These are phyloP conservation scores for Apostichopus leukothele DNA, from an alignment of 53 echinoderm and acorn worm genomes.

Conservation along the genomic window DNA sequence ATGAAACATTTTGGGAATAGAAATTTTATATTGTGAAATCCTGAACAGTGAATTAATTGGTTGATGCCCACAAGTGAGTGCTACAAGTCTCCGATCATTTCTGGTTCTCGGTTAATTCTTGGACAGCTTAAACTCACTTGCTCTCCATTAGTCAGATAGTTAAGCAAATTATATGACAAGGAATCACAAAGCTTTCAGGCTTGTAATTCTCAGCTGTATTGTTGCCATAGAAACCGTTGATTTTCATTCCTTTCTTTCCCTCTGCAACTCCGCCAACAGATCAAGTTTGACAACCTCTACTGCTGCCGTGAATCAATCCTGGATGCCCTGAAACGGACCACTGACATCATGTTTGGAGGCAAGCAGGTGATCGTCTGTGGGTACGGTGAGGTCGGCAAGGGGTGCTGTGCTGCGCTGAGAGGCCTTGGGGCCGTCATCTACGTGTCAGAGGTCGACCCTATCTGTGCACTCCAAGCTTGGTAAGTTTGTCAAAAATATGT, in stretches of 20 bases:
- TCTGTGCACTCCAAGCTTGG: constrained; percentile 96
- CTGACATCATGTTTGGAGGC: constrained; percentile 99
- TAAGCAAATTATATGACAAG: too few relatives aligned
- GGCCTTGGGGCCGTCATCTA: constrained; percentile 94
- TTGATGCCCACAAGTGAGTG: too few relatives aligned
- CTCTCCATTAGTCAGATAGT: too few relatives aligned
- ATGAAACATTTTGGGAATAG: too few relatives aligned
- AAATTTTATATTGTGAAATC: too few relatives aligned
- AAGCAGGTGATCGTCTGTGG: constrained; percentile 94
- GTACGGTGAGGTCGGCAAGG: constrained; percentile 97
- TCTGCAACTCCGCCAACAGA: constrained; percentile 40
- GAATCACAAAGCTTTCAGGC: not conserved
- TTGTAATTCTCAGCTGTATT: not conserved
- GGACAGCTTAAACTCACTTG: too few relatives aligned
- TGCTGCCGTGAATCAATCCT: constrained; percentile 94
- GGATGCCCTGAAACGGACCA: constrained; percentile 92
- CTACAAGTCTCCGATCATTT: too few relatives aligned
- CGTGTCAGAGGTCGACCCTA: constrained; percentile 86
- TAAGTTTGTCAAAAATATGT: constrained; percentile 19
- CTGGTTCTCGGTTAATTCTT: too few relatives aligned
- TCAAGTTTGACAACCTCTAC: constrained; percentile 98
- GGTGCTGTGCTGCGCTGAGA: constrained; percentile 89
- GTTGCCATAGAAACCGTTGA: not conserved
- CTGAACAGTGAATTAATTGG: too few relatives aligned
- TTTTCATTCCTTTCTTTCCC: not conserved